Base-by-base conservation (phyloP, 1,140 invertebrate species). In the Rhopalosiphum maidis region DNA sequence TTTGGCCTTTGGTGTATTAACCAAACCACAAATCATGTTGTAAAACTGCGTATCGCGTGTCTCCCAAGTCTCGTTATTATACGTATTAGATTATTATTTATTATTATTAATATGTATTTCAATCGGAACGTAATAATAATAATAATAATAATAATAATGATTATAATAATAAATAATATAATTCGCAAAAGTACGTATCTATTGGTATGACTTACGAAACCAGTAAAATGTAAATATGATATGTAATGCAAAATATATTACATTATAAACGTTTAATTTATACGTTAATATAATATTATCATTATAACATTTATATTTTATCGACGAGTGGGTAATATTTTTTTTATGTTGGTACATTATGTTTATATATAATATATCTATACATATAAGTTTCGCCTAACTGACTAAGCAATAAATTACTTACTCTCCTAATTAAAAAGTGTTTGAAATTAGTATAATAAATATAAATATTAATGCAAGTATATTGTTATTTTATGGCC, bases 261-360 rank as follows among this genome's bases (percentile, higher is more conserved):
- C 18, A 77, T n/a, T 35, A 77, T 15, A n/a, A n/a, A n/a, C 60
- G 18, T 77, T n/a, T n/a, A 77, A 77, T 77, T 77, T 77, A 77
- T 77, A 77, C 60, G 30, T 77, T 77, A n/a, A 35, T 18, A 6
- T n/a, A 68, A 22, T 68, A n/a, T 68, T 68, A n/a, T 68, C n/a
- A 77, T 60, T 77, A 77, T n/a, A n/a, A 77, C 60, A 77, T 77
- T 77, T n/a, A 77, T 77, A 35, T n/a, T 77, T 77, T 77, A 77
- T 77, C 60, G 60, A n/a, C 30, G 30, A 77, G 15, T n/a, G n/a
- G 60, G 11, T 60, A 30, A 15, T 77, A 77, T n/a, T 18, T 68
- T 77, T 60, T 68, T 77, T 77, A n/a, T 77, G 60, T 68, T 15
- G 9, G 11, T n/a, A 68, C 9, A 46, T 46, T 46, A 8, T 46